phyloP scores from a whole-genome alignment of 2,888 invertebrate genomes.

The Meteorus colon region DNA sequence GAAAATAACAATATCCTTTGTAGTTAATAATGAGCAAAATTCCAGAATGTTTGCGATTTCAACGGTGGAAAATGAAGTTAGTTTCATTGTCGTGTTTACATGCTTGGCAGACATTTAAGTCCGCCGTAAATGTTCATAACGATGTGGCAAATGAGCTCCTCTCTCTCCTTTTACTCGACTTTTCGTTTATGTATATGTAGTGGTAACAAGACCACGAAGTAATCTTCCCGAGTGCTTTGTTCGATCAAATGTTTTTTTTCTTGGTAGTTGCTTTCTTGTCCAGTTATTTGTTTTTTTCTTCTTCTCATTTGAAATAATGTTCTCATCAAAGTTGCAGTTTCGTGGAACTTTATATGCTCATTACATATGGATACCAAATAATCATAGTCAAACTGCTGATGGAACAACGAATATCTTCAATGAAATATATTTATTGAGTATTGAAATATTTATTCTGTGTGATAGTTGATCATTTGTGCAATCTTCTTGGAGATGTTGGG shows the following conservation, averaged over 20 bases:
- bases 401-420: background rate
- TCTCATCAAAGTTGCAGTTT: background rate
- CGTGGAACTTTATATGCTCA: background rate
- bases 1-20: background rate
- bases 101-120: conserved; percentile 1
- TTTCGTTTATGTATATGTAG: conserved; percentile 14
- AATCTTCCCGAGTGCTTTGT: conserved; percentile 50
- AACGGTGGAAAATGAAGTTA: conserved; percentile 3
- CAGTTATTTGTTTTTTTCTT: background rate
- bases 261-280: background rate
- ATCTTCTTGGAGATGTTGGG: too few species aligned
- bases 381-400: background rate
- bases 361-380: background rate
- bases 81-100: background rate
- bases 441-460: background rate
- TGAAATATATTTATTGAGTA: background rate
- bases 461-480: background rate
- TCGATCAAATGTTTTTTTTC: conserved; percentile 42
- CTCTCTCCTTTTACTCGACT: conserved; percentile 20
- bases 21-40: background rate
- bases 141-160: conserved; percentile 26
- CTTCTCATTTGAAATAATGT: background rate
- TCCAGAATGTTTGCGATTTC: background rate
- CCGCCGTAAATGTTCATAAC: conserved; percentile 2
- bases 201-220: conserved; percentile 37